Evolutionary conservation across 2,888 invertebrate species (phyloP).

Genomic region (Caenorhabditis sp.): DNA sequence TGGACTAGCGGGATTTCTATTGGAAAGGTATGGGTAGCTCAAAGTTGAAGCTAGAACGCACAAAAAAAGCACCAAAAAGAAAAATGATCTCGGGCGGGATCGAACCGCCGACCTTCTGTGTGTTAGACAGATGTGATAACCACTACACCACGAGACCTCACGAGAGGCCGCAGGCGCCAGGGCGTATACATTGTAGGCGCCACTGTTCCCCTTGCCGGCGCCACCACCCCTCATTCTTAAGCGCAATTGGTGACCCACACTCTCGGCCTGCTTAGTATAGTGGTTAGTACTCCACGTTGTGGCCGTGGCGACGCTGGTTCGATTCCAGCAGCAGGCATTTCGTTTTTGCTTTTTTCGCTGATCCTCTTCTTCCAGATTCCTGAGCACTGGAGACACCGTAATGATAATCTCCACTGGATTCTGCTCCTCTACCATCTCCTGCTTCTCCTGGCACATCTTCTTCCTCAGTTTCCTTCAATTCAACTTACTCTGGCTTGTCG

Average conservation of each 20-base stretch:
- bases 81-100: conserved; percentile 66
- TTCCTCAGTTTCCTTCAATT: conserved; percentile 8
- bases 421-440: not conserved
- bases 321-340: conserved; percentile 74
- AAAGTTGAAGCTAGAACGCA: not conserved
- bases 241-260: not conserved
- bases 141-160: conserved; percentile 70
- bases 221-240: not conserved
- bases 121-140: conserved; percentile 72
- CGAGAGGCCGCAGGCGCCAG: not conserved
- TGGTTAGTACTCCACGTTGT: conserved; percentile 82
- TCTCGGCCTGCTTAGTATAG: conserved; percentile 75
- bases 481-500: conserved; percentile 19
- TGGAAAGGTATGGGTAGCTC: not conserved
- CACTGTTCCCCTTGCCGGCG: no score
- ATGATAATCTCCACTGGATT: not conserved
- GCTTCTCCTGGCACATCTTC: conserved; percentile 6
- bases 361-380: not conserved
- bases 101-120: conserved; percentile 73
- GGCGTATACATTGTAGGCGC: not conserved
- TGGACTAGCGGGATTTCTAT: not conserved
- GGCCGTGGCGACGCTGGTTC: conserved; percentile 80
- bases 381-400: conserved; percentile 7
- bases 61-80: conserved; percentile 6
- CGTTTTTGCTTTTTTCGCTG: conserved; percentile 13